phyloP scores from a whole-genome alignment of 1,140 invertebrate genomes.

The Trichonephila clavipes region DNA sequence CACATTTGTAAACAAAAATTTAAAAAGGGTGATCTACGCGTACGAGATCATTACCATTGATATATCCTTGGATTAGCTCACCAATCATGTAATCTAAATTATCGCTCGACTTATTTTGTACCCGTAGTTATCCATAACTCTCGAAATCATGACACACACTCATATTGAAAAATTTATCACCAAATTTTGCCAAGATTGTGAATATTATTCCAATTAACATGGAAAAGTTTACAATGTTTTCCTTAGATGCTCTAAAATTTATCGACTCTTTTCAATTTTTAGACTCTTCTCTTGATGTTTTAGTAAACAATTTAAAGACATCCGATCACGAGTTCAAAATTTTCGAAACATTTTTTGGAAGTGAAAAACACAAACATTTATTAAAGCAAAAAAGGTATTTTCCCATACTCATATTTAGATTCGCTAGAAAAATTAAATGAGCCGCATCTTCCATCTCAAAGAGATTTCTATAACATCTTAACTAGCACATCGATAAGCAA shows the following conservation, averaged over 20 bases:
- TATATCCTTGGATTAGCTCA: neutral
- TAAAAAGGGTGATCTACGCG: neutral
- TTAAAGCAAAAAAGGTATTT: neutral
- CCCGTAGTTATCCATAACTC: neutral
- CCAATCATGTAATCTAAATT: neutral
- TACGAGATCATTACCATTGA: neutral
- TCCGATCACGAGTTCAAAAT: neutral
- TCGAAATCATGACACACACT: neutral
- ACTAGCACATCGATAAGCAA: neutral
- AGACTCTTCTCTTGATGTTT: neutral
- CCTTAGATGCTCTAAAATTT: constrained; percentile 5
- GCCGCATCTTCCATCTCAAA: neutral
- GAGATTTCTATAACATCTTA: neutral
- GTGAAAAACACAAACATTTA: neutral
- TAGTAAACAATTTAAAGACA: neutral
- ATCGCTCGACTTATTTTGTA: neutral
- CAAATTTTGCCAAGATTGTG: neutral
- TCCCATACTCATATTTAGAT: neutral
- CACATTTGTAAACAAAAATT: neutral
- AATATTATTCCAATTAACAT: neutral
- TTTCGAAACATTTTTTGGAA: neutral
- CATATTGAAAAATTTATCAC: neutral
- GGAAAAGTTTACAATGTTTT: neutral
- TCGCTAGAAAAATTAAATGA: neutral
- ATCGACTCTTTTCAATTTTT: neutral